Percentiles rank a stretch among this genome's conserved stretches.
Conservation (phyloP, 2,113 vertebrate species). For the Sapayoa aenigma region DNA sequence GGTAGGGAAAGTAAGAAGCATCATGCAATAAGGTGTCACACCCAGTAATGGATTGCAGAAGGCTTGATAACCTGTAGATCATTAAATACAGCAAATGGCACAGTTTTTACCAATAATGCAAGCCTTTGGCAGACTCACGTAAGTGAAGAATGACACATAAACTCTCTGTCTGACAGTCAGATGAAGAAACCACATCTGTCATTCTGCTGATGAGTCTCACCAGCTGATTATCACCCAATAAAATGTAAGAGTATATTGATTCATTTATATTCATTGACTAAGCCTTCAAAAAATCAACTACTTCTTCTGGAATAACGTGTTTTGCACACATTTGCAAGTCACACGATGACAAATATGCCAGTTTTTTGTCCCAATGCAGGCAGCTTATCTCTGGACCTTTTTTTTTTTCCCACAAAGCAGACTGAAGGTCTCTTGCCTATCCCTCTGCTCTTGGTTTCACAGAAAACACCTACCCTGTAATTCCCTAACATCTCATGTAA, state of each 20-base stretch:
- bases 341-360: background rate
- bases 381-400: background rate
- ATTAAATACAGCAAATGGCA: slow-evolving; percentile 40
- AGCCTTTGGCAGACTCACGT: slow-evolving; percentile 11
- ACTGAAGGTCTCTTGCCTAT: background rate
- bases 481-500: background rate
- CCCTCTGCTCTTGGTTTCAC: background rate
- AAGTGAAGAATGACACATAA: slow-evolving; percentile 23
- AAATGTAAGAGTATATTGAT: background rate
- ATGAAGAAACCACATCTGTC: slow-evolving; percentile 41
- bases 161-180: background rate
- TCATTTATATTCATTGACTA: slow-evolving; percentile 27
- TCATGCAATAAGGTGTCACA: slow-evolving; percentile 5
- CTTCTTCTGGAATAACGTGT: background rate
- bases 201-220: slow-evolving; percentile 18
- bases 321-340: background rate
- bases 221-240: slow-evolving; percentile 28
- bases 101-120: slow-evolving; percentile 34
- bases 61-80: slow-evolving; percentile 14
- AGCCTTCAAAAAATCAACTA: slow-evolving; percentile 4
- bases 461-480: background rate
- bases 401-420: background rate
- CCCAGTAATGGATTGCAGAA: background rate
- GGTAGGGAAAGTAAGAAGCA: background rate
- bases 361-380: background rate